Evolutionary conservation across 2,888 invertebrate species (phyloP), one percentile per base, ranked within the genome.

Genomic region (Ptychoptera albimana): DNA sequence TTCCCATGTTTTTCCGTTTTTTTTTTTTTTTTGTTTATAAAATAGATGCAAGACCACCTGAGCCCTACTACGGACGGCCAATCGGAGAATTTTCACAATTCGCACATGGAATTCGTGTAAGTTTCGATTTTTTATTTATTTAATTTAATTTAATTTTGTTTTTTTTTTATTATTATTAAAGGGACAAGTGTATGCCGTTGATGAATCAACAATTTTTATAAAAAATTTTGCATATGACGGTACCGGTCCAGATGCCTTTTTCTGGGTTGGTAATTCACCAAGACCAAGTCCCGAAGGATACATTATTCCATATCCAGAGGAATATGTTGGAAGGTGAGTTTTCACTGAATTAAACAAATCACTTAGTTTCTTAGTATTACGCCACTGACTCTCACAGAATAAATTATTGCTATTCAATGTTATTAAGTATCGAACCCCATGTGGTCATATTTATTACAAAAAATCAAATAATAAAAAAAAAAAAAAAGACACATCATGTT

Each of bases 141-240:
- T 23, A 23, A 23, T 23, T 23, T 23, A 7, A 7, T n/a, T n/a
- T n/a, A n/a, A n/a, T n/a, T n/a, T n/a, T n/a, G n/a, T n/a, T n/a
- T n/a, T n/a, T 12, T 40, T 40, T 39, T 23, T 2, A 12, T 39
- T 6, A 11, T n/a, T 9, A 8, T 39, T 40, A 11, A 48, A 72
- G 52, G 92, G 92, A 31, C 76, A 75, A 2, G 85, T 82, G 29
- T 92, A 84, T 66, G 88, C 86, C 0, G 85, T 89, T 7, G 91
- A 92, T 59, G 89, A 91, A 59, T 79, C 73, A 58, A 91, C 89
- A 13, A 73, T 92, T 48, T 89, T 82, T 68, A 81, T 92, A 55
- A 81, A 83, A 56, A 82, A 81, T 37, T 91, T 92, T 65, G 79
- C 77, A 38, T 92, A 91, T 60, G 89, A 89, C 57, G 91, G 91